Evolutionary conservation across 2,888 invertebrate species (phyloP).

Genomic region (Oasisia sp.): DNA sequence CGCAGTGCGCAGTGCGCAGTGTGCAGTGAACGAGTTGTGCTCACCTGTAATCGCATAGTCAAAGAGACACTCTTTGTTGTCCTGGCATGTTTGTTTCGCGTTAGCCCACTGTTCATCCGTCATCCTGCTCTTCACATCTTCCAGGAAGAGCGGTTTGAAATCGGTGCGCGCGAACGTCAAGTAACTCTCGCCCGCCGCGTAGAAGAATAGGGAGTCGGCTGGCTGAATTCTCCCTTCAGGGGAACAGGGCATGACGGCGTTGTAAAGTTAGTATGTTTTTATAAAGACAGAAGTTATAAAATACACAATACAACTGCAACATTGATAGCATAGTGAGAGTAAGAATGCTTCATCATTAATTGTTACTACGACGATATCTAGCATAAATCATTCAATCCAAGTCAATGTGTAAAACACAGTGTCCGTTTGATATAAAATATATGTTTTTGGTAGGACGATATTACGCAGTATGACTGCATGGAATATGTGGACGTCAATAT

Average conservation of each 20-base stretch:
- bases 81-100: background rate
- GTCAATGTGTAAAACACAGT: too few relatives aligned
- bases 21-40: background rate
- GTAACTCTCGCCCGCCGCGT: background rate
- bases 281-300: background rate
- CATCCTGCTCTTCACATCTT: background rate
- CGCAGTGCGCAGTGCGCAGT: too few relatives aligned
- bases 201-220: background rate
- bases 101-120: background rate
- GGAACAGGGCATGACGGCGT: background rate
- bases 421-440: too few relatives aligned
- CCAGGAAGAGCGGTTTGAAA: background rate
- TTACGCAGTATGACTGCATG: background rate
- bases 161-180: background rate
- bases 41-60: slow-evolving; percentile 22
- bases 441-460: too few relatives aligned
- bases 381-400: too few relatives aligned
- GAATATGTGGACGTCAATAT: background rate
- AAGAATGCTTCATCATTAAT: background rate
- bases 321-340: background rate
- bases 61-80: slow-evolving; percentile 22
- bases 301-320: background rate
- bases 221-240: background rate
- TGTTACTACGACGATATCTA: too few relatives aligned
- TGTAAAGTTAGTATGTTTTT: background rate